These are phyloP conservation scores for Propithecus coquereli DNA, from an alignment of 2,113 vertebrate genomes.

Conservation along the genomic window DNA sequence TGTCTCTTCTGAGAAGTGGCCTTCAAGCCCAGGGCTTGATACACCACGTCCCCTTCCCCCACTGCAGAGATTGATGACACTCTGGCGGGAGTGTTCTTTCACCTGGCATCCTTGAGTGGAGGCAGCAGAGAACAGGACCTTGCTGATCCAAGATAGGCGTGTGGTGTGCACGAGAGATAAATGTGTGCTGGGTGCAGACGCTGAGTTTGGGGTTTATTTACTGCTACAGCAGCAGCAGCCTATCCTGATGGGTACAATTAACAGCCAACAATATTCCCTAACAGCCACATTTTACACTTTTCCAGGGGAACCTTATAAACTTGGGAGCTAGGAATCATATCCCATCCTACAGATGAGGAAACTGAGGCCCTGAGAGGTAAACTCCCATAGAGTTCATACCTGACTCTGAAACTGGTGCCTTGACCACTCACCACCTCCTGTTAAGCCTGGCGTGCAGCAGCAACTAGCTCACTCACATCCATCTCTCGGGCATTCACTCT, in stretches of 20 bases:
- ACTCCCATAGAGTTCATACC: too few species aligned
- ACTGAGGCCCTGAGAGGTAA: not conserved
- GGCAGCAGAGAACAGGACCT: not conserved
- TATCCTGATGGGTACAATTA: too few species aligned
- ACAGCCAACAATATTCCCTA: not conserved
- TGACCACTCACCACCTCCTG: not conserved
- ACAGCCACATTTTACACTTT: not conserved
- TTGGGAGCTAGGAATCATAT: not conserved
- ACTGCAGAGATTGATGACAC: not conserved
- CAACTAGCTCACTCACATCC: not conserved
- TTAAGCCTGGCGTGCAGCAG: not conserved
- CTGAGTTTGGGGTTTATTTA: not conserved
- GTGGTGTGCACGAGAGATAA: not conserved
- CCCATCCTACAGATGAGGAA: not conserved
- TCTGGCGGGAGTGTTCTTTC: not conserved
- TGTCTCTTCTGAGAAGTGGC: not conserved
- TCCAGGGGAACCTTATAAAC: not conserved
- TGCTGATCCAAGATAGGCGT: not conserved
- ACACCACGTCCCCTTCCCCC: accelerated
- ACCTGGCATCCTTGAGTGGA: not conserved
- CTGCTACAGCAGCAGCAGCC: too few species aligned
- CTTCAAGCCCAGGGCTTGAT: not conserved
- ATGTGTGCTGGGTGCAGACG: not conserved
- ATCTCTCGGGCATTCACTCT: not conserved
- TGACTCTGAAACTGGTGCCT: not conserved